Evolutionary conservation across 2,797 vertebrate genomes (phyloP).

Genomic region (Apogon talboti): DNA sequence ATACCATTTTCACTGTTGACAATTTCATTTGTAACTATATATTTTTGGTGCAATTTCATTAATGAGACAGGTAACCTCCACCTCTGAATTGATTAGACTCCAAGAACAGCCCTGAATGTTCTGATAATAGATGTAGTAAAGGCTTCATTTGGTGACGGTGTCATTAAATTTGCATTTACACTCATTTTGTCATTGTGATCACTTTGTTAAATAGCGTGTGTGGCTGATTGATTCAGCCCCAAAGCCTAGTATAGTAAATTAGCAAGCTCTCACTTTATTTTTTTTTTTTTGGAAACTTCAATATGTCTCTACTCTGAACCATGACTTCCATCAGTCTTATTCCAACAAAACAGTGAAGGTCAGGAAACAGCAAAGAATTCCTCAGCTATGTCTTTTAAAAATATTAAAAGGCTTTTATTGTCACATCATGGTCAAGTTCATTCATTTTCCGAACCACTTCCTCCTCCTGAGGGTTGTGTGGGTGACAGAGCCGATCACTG

Average conservation of each 20-base stretch:
- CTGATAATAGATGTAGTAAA: neutral
- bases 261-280: slow-evolving; percentile 2
- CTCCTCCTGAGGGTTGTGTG: too few species aligned
- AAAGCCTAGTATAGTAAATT: slow-evolving; percentile 28
- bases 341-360: neutral
- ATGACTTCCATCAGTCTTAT: too few species aligned
- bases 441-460: too few species aligned
- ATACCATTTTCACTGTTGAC: neutral
- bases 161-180: neutral
- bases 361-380: too few species aligned
- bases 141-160: neutral
- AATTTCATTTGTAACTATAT: slow-evolving; percentile 10
- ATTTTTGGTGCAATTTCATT: slow-evolving; percentile 24
- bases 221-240: slow-evolving; percentile 4
- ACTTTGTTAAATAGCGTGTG: neutral
- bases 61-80: slow-evolving; percentile 17
- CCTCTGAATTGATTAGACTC: slow-evolving; percentile 3
- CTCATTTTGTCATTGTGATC: neutral
- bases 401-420: too few species aligned
- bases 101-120: neutral
- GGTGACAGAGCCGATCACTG: too few species aligned
- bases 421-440: too few species aligned
- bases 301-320: neutral
- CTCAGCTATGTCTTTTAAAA: too few species aligned
- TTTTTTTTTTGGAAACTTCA: slow-evolving; percentile 20